phyloP scores from a whole-genome alignment of 1,140 invertebrate genomes.

The Lysiphlebus fabarum region DNA sequence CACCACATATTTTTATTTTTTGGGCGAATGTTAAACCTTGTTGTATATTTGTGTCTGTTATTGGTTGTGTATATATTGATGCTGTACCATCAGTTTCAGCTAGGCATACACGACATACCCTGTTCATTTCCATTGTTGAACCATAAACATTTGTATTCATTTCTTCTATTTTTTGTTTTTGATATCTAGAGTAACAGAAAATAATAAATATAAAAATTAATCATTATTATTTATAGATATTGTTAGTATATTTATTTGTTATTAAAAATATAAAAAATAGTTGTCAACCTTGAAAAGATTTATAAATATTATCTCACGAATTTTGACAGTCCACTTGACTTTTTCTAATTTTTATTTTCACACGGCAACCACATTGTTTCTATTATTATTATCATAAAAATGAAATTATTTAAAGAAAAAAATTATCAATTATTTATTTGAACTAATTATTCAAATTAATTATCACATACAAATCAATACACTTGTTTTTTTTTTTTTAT shows the following conservation, averaged over 20 bases:
- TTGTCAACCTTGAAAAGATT: constrained; percentile 14
- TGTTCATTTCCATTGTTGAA: constrained; percentile 43
- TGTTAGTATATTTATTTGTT: not conserved
- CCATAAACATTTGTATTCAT: constrained; percentile 44
- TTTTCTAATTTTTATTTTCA: not conserved
- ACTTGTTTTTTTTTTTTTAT: no score
- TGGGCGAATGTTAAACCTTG: constrained; percentile 38
- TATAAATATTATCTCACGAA: constrained; percentile 10
- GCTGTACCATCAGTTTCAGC: constrained; percentile 44
- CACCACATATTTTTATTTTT: constrained; percentile 49
- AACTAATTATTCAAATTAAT: no score
- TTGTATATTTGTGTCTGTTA: not conserved
- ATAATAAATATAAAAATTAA: not conserved
- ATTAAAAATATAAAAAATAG: constrained; percentile 12
- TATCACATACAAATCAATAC: no score
- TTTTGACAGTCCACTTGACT: constrained; percentile 2
- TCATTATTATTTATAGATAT: not conserved
- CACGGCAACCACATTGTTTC: not conserved
- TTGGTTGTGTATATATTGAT: constrained; percentile 29
- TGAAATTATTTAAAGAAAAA: no score
- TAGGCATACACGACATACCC: constrained; percentile 49
- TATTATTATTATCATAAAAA: not conserved
- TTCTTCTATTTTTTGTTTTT: constrained; percentile 10
- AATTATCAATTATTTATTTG: no score
- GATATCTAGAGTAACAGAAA: not conserved